Base-by-base conservation (phyloP, 2,113 vertebrate genomes). In the Lasiurus borealis region DNA sequence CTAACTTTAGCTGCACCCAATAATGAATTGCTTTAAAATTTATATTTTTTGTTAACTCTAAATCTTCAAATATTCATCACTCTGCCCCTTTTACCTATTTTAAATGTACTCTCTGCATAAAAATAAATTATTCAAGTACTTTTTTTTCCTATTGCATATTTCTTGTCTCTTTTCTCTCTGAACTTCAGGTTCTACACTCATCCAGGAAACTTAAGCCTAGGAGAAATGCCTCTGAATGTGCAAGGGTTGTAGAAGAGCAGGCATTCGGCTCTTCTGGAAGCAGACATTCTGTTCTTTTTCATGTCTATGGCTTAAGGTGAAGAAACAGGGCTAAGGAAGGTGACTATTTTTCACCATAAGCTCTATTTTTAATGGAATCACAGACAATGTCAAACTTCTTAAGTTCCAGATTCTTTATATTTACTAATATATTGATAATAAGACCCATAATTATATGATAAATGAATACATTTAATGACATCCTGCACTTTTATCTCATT, bases 401-500 rank as follows among this genome's bases (percentile, higher is more conserved):
- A 44, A 69, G 69, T 31, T 72, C 4, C 25, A 62, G 52, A 52
- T 52, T 62, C 29, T 50, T 88, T 36, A 11, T 16, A 77, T 87
- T 68, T 86, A 57, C 16, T 18, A 88, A 80, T 2, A 48, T 50
- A 36, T n/a, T 52, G 9, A 48, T 31, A 59, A 93, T 36, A 52
- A 82, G 75, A 23, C 8, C 0, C 34, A 62, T 54, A 75, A 62
- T 68, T 40, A 90, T 0, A 5, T 83, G 71, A 29, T 88, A 75
- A 93, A 97, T 94, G 99, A 99, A 99, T 99, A 59, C 14, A 62
- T 8, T 50, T 62, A 50, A 31, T 16, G 18, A 31, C 1, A 66
- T 2, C 12, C 1, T 1, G 69, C 19, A 54, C 34, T 72, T 87
- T 83, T 31, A 46, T 48, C 5, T 5, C 13, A 72, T 40, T 73